Conservation (phyloP, 2,797 vertebrate species). For the Rhynchonycteris naso region DNA sequence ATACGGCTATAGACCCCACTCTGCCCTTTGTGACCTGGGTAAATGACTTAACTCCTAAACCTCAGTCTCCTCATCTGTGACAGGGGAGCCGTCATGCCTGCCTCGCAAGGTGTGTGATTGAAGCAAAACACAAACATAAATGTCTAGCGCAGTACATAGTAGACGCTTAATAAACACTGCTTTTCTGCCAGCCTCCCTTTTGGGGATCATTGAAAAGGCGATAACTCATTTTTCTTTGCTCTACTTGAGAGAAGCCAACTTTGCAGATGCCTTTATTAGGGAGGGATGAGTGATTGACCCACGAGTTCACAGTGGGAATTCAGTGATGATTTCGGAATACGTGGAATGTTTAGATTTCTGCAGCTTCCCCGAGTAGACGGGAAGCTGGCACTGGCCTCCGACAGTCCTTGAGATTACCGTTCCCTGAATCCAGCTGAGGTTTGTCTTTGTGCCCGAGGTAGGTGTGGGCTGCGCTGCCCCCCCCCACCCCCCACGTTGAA, state of each 20-base stretch:
- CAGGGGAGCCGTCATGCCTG: not conserved
- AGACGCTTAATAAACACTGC: not conserved
- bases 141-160: rapidly evolving
- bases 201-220: not conserved
- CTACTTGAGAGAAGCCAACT: conserved; percentile 56
- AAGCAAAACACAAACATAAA: not conserved
- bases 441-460: conserved; percentile 82
- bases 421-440: conserved; percentile 76
- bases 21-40: not conserved
- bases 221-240: not conserved
- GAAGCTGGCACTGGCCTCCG: conserved; percentile 67
- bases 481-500: conserved; percentile 64
- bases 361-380: conserved; percentile 73
- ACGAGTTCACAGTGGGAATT: conserved; percentile 48
- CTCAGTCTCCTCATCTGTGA: not conserved
- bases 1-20: not conserved
- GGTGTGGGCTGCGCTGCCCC: conserved; percentile 63
- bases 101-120: not conserved
- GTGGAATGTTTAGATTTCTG: conserved; percentile 55
- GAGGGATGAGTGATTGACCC: conserved; percentile 8
- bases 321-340: conserved; percentile 67
- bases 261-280: conserved; percentile 51
- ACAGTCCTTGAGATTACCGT: conserved; percentile 82
- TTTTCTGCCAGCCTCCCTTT: not conserved
- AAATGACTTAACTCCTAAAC: not conserved